Conservation (phyloP, 2,113 vertebrate species). For the Chaenocephalus aceratus region DNA sequence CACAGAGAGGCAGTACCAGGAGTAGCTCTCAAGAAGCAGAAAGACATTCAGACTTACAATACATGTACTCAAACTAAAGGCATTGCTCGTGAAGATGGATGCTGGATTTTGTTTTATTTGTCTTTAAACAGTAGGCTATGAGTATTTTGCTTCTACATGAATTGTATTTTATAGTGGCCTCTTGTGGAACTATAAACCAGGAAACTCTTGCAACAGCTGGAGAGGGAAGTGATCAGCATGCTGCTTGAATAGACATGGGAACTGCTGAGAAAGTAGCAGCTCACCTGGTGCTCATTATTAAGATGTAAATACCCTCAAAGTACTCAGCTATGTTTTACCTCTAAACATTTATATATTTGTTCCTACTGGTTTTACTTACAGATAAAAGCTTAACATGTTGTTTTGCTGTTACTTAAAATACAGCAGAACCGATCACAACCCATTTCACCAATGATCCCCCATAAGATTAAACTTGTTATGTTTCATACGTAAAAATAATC, state of each 20-base stretch:
- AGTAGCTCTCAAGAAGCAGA: constrained; percentile 79
- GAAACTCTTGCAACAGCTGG: constrained; percentile 19
- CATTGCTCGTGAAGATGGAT: constrained; percentile 10
- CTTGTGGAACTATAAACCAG: not conserved
- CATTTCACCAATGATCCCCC: not conserved
- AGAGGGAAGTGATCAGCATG: not conserved
- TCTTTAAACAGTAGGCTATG: constrained; percentile 14
- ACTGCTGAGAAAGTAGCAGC: constrained; percentile 27
- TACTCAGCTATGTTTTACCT: constrained; percentile 45
- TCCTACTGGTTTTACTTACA: not conserved
- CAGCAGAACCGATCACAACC: not conserved
- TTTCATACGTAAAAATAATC: not conserved
- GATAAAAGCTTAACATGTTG: not conserved
- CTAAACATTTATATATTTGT: constrained; percentile 25
- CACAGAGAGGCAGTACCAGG: constrained; percentile 96
- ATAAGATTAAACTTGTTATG: not conserved
- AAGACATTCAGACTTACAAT: constrained; percentile 42
- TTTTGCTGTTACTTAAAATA: constrained; percentile 12
- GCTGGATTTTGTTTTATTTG: constrained; percentile 28
- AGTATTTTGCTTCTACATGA: constrained; percentile 40
- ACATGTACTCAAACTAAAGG: constrained; percentile 46
- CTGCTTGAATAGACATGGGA: constrained; percentile 33
- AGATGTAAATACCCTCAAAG: constrained; percentile 61
- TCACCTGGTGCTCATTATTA: constrained; percentile 40
- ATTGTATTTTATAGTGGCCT: constrained; percentile 3